Evolutionary conservation across 2,797 vertebrate species (phyloP).

Genomic region (Sphaeramia orbicularis): DNA sequence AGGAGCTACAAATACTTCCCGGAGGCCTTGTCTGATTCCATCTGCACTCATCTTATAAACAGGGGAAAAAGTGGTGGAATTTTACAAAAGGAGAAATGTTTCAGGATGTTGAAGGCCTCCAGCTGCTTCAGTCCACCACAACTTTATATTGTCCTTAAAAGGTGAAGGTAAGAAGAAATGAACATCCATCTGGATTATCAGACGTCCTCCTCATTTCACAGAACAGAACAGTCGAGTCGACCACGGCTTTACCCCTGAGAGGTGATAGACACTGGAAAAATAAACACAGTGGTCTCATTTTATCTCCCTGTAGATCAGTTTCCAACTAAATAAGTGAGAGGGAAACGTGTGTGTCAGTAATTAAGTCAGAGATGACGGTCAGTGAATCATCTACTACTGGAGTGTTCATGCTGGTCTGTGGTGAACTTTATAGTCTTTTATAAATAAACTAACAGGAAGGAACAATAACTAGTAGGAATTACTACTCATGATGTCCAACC

Average conservation of each 20-base stretch:
- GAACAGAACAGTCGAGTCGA: slow-evolving; percentile 30
- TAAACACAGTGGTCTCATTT: slow-evolving; percentile 54
- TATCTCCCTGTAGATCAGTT: slow-evolving; percentile 47
- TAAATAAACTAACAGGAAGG: slow-evolving; percentile 8
- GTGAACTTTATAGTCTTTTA: background rate
- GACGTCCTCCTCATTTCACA: slow-evolving; percentile 11
- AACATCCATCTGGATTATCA: background rate
- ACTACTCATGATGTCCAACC: too few relatives aligned
- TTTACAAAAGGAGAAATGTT: slow-evolving; percentile 42
- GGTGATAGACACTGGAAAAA: slow-evolving; percentile 60
- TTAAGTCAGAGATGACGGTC: background rate
- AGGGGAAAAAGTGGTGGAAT: slow-evolving; percentile 38
- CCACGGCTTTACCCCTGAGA: slow-evolving; percentile 49
- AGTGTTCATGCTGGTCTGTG: background rate
- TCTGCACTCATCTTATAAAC: slow-evolving; percentile 67
- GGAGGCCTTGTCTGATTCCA: slow-evolving; percentile 46
- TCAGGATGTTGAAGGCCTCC: too few relatives aligned
- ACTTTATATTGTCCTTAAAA: slow-evolving; percentile 16
- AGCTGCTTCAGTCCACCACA: background rate
- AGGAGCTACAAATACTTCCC: slow-evolving; percentile 49
- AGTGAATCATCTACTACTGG: too few relatives aligned
- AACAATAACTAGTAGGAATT: too few relatives aligned
- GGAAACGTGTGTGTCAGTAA: background rate
- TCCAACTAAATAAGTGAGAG: background rate
- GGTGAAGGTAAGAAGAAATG: slow-evolving; percentile 4